Percentiles rank a stretch among this genome's conserved stretches.
phyloP scores from a whole-genome alignment of 92 coral and sea anemone genomes.

The Palythoa grandis region DNA sequence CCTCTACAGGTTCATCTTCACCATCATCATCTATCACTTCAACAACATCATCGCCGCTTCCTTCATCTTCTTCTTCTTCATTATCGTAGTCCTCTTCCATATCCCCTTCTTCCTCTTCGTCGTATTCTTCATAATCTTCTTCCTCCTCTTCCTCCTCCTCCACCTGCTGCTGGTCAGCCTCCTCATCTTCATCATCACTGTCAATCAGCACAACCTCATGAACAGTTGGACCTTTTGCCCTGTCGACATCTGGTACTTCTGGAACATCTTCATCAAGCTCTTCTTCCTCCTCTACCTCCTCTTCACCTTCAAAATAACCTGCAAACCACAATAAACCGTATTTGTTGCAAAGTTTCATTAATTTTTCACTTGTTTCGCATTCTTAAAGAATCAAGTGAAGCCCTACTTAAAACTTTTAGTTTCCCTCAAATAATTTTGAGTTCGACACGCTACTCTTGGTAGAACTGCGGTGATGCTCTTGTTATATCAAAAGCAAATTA shows the following conservation, averaged over 20 bases:
- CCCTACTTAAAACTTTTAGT: no score
- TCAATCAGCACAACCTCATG: conserved; percentile 88
- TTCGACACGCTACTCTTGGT: no score
- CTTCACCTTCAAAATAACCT: conserved; percentile 32
- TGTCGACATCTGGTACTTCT: conserved; percentile 68
- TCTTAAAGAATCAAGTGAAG: no score
- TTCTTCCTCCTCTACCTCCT: conserved; percentile 30
- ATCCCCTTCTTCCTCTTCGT: conserved; percentile 22
- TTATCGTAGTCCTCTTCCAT: conserved; percentile 45
- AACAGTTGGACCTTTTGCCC: conserved; percentile 33
- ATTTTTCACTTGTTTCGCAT: no score
- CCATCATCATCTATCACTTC: conserved; percentile 60
- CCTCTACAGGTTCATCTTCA: conserved; percentile 49
- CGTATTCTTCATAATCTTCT: conserved; percentile 32
- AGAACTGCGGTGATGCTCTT: no score
- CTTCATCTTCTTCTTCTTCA: conserved; percentile 43
- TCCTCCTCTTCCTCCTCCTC: conserved; percentile 55
- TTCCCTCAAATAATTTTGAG: no score
- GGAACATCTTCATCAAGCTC: conserved; percentile 46
- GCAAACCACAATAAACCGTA: neutral
- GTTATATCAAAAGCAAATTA: no score
- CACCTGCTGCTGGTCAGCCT: conserved; percentile 46
- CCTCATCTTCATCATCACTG: conserved; percentile 79
- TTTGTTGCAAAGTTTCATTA: no score
- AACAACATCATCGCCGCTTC: conserved; percentile 46